Evolutionary conservation across 1,140 invertebrate genomes (phyloP).

Genomic region (Apis dorsata): DNA sequence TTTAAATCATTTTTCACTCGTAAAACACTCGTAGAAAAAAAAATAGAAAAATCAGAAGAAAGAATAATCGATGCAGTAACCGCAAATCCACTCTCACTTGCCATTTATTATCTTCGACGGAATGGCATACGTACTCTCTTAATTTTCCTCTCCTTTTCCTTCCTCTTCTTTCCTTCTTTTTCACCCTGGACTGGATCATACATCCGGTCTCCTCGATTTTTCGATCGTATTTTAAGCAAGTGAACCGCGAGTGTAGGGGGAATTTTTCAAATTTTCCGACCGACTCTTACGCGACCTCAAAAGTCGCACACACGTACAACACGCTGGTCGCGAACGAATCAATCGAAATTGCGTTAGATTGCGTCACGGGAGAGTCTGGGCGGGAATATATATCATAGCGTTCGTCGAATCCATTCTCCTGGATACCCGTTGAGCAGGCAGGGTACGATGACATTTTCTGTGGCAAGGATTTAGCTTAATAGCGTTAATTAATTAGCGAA

Average conservation of each 20-base stretch:
- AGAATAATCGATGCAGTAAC: background rate
- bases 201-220: too few species aligned
- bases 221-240: background rate
- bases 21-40: background rate
- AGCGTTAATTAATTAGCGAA: background rate
- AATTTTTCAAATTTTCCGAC: too few species aligned
- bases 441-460: background rate
- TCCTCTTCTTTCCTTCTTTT: too few species aligned
- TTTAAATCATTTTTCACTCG: background rate
- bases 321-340: too few species aligned
- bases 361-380: too few species aligned
- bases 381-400: background rate
- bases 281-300: too few species aligned
- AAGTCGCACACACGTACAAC: too few species aligned
- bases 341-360: background rate
- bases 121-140: background rate
- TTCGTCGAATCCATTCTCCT: background rate
- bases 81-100: background rate
- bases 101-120: constrained; percentile 5
- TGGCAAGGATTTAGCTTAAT: background rate
- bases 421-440: background rate
- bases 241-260: too few species aligned
- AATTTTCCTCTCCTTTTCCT: background rate
- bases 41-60: background rate
- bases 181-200: background rate